Evolutionary conservation across 53 echinoderm and acorn worm species (phyloP).

Genomic region (Arbacia lixula): DNA sequence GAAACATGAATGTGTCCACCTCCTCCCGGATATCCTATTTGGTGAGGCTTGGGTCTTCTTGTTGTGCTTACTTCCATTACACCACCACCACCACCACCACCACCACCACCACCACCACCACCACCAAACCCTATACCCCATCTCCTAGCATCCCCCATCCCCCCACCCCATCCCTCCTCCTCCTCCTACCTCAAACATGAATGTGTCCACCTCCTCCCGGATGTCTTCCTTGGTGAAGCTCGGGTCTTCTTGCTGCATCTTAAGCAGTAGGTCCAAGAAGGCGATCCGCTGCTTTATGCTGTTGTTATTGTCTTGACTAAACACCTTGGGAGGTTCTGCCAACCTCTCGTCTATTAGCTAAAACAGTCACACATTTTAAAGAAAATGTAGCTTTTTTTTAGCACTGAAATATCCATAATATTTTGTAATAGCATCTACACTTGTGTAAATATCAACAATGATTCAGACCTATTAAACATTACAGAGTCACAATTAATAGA

Average conservation of each 20-base stretch:
- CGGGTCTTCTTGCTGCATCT: conserved; percentile 78
- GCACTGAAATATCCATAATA: too few relatives aligned
- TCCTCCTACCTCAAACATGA: conserved; percentile 96
- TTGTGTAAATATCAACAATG: too few relatives aligned
- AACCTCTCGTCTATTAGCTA: not conserved
- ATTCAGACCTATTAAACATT: too few relatives aligned
- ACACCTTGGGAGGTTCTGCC: not conserved
- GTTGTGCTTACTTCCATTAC: too few relatives aligned
- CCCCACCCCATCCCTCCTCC: too few relatives aligned
- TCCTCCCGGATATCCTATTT: conserved; percentile 78
- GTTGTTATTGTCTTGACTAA: not conserved
- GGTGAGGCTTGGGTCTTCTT: conserved; percentile 71
- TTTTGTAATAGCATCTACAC: too few relatives aligned
- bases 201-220: conserved; percentile 65
- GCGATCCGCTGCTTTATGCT: conserved; percentile 63
- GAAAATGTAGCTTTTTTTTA: too few relatives aligned
- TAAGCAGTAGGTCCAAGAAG: conserved; percentile 85
- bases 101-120: not conserved
- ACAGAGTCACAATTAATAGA: too few relatives aligned
- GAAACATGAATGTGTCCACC: conserved; percentile 92
- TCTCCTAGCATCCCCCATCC: too few relatives aligned
- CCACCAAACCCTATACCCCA: too few relatives aligned
- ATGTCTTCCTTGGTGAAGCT: conserved; percentile 75
- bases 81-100: too few relatives aligned
- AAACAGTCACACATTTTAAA: not conserved